Evolutionary conservation across 64 coral and sea anemone genomes (phyloP).

Genomic region (Montipora cactus): DNA sequence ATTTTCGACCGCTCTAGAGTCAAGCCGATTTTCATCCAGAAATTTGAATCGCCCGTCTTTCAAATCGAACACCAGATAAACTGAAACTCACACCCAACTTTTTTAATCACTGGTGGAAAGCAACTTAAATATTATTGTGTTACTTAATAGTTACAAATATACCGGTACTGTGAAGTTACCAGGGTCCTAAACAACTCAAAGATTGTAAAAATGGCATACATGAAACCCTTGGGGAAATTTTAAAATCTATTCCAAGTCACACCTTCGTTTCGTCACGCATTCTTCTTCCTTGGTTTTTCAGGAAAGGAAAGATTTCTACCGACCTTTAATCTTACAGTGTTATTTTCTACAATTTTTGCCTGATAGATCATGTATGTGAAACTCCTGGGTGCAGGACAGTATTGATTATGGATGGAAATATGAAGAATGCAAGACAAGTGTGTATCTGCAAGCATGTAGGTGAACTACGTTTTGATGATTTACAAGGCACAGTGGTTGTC

Average conservation of each 20-base stretch:
- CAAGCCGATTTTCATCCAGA: too few species aligned
- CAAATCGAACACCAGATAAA: too few species aligned
- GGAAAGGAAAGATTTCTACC: not conserved
- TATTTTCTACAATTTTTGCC: not conserved
- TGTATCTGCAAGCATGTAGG: slow-evolving; percentile 63
- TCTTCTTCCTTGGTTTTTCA: not conserved
- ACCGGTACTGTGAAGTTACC: too few species aligned
- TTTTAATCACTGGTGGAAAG: not conserved
- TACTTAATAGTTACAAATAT: too few species aligned
- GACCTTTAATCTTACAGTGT: not conserved
- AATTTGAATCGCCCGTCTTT: too few species aligned
- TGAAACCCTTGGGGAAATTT: too few species aligned
- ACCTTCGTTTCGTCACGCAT: too few species aligned
- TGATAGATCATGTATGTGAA: slow-evolving; percentile 16
- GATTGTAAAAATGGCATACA: too few species aligned
- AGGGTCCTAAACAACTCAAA: too few species aligned
- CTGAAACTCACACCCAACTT: not conserved
- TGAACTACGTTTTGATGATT: slow-evolving; percentile 43
- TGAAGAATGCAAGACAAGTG: slow-evolving; percentile 71
- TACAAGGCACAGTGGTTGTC: slow-evolving; percentile 45
- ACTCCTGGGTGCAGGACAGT: slow-evolving; percentile 21
- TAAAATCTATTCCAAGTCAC: too few species aligned
- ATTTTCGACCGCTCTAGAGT: too few species aligned
- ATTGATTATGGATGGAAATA: slow-evolving; percentile 69
- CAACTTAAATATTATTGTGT: too few species aligned